phyloP scores from a whole-genome alignment of 1,140 invertebrate species.

The Globodera rostochiensis region DNA sequence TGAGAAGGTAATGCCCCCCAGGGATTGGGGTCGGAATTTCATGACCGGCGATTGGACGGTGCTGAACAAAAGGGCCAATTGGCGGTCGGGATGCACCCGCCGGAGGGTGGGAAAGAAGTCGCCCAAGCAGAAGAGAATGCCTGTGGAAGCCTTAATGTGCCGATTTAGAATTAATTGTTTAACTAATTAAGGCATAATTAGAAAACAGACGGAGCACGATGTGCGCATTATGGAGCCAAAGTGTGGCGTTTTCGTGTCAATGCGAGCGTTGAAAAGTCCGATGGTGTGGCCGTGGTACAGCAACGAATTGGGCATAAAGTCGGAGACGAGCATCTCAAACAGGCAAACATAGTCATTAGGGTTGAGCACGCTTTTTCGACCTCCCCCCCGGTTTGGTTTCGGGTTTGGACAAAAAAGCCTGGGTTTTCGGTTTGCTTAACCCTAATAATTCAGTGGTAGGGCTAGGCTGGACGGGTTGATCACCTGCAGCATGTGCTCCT shows the following conservation, averaged over 20 bases:
- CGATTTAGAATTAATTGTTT: not conserved
- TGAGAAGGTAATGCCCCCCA: slow-evolving; percentile 58
- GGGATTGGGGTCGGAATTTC: slow-evolving; percentile 42
- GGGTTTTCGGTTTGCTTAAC: too few relatives aligned
- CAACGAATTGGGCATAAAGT: slow-evolving; percentile 61
- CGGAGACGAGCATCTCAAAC: slow-evolving; percentile 62
- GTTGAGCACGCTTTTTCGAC: not conserved
- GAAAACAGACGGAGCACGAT: slow-evolving; percentile 29
- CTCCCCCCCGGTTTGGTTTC: not conserved
- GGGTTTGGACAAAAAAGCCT: slow-evolving; percentile 5
- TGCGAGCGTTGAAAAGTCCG: slow-evolving; percentile 61
- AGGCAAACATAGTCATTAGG: slow-evolving; percentile 35
- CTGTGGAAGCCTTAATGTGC: slow-evolving; percentile 48
- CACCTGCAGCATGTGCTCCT: slow-evolving; percentile 62
- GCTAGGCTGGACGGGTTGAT: too few relatives aligned
- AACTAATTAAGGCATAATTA: not conserved
- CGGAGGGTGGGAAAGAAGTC: slow-evolving; percentile 63
- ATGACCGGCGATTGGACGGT: slow-evolving; percentile 56
- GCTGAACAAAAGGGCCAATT: slow-evolving; percentile 44
- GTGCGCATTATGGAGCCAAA: slow-evolving; percentile 65
- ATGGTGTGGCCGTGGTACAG: slow-evolving; percentile 63
- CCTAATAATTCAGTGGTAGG: too few relatives aligned
- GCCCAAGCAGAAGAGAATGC: slow-evolving; percentile 59
- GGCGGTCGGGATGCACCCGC: slow-evolving; percentile 45
- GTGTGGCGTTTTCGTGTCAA: slow-evolving; percentile 62